phyloP scores from a whole-genome alignment of 2,113 vertebrate species.

The Hippocampus comes region DNA sequence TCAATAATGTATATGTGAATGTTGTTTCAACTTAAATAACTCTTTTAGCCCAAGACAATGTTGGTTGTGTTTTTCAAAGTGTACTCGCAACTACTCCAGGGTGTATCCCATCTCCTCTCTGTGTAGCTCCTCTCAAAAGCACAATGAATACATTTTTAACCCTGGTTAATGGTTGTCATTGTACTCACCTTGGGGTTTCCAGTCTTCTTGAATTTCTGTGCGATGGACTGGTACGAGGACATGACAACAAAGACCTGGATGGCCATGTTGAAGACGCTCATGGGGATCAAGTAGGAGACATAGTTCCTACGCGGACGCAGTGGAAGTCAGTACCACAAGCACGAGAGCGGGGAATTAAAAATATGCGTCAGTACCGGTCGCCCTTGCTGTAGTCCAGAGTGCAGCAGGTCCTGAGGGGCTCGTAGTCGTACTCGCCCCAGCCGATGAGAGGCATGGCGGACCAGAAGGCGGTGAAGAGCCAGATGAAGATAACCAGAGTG shows the following conservation, averaged over 20 bases:
- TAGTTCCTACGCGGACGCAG: constrained; percentile 78
- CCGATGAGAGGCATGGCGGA: constrained; percentile 88
- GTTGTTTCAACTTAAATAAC: too few relatives aligned
- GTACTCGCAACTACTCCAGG: too few relatives aligned
- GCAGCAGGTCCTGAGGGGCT: constrained; percentile 92
- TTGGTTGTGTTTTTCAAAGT: too few relatives aligned
- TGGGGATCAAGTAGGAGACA: constrained; percentile 83
- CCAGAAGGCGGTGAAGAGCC: constrained; percentile 90
- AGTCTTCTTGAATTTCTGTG: constrained; percentile 85
- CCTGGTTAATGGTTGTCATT: not conserved
- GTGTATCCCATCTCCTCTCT: too few relatives aligned
- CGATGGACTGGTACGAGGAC: constrained; percentile 84
- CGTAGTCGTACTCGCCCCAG: constrained; percentile 92
- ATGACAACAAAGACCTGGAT: constrained; percentile 84
- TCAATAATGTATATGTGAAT: too few relatives aligned
- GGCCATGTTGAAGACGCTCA: constrained; percentile 86
- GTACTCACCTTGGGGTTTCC: constrained; percentile 75
- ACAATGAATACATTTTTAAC: too few relatives aligned
- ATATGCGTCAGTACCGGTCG: constrained; percentile 76
- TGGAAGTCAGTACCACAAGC: not conserved
- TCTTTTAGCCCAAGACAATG: too few relatives aligned
- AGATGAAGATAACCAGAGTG: constrained; percentile 76
- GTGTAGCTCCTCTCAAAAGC: too few relatives aligned
- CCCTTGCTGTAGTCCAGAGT: constrained; percentile 89
- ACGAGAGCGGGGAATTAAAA: too few relatives aligned